These are phyloP conservation scores for Drosophila falleni DNA, from an alignment of 2,888 invertebrate genomes.

Conservation along the genomic window DNA sequence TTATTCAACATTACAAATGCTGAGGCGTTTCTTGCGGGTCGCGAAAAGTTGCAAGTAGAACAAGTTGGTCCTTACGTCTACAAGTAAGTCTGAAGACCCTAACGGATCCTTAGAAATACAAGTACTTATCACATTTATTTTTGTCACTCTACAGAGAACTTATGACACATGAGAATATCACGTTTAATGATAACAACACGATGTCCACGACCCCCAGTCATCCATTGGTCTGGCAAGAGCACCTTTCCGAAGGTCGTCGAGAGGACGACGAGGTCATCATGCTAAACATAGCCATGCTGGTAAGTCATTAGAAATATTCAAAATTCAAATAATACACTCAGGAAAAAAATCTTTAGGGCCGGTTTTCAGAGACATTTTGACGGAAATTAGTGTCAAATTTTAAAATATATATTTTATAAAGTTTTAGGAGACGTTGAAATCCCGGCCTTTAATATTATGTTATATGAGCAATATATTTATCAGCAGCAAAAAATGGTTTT, in stretches of 20 bases:
- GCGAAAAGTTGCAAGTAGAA: constrained; percentile 89
- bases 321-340: no score
- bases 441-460: no score
- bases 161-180: constrained; percentile 89
- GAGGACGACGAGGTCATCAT: constrained; percentile 91
- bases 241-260: constrained; percentile 90
- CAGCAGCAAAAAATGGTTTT: no score
- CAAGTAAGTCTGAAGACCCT: constrained; percentile 87
- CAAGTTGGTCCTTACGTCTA: constrained; percentile 96
- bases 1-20: constrained; percentile 94
- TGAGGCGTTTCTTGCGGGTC: constrained; percentile 91
- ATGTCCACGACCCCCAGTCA: constrained; percentile 90
- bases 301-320: constrained; percentile 86
- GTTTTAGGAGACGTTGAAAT: no score
- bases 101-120: no score
- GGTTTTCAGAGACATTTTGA: no score
- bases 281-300: constrained; percentile 94
- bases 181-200: constrained; percentile 92
- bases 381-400: no score
- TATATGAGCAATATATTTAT: no score
- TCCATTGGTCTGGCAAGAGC: constrained; percentile 91
- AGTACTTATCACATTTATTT: neutral
- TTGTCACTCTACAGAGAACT: constrained; percentile 87
- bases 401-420: no score
- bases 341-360: no score